These are phyloP conservation scores for Sinella curviseta DNA, from an alignment of 1,140 invertebrate species.

Conservation along the genomic window DNA sequence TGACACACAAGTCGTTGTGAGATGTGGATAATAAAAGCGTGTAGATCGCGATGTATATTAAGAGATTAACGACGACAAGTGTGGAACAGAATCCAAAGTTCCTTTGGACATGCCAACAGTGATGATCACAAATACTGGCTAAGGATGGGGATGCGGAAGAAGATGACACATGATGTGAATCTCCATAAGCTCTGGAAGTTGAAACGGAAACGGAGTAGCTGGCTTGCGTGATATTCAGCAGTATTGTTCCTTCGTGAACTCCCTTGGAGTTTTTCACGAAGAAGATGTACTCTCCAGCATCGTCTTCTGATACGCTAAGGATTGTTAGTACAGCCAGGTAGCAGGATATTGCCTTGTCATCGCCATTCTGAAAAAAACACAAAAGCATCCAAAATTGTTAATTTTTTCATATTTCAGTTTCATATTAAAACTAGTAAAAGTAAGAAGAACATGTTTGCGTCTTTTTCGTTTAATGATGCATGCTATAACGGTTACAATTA, in stretches of 20 bases:
- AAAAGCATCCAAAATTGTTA: no score
- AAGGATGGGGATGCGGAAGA: not conserved
- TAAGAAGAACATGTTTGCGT: no score
- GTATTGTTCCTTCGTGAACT: constrained; percentile 60
- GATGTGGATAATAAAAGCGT: not conserved
- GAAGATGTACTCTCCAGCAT: constrained; percentile 63
- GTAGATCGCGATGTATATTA: not conserved
- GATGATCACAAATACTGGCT: not conserved
- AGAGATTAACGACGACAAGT: not conserved
- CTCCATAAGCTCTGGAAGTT: constrained; percentile 44
- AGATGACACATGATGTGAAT: constrained; percentile 6
- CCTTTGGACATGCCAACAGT: not conserved
- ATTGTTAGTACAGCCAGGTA: constrained; percentile 60
- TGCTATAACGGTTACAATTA: no score
- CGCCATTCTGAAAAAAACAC: constrained; percentile 55
- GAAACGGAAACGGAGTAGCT: constrained; percentile 51
- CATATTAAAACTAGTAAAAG: no score
- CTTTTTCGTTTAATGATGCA: no score
- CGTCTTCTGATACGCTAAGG: constrained; percentile 58
- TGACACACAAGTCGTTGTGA: not conserved
- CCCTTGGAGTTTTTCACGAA: constrained; percentile 61
- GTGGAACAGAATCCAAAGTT: not conserved
- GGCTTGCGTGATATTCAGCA: constrained; percentile 61
- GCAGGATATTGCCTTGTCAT: constrained; percentile 57
- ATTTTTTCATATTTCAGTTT: no score